Percentiles rank a stretch among this genome's conserved stretches.
phyloP scores from a whole-genome alignment of 1,140 invertebrate species.

The Zaprionus vittiger region DNA sequence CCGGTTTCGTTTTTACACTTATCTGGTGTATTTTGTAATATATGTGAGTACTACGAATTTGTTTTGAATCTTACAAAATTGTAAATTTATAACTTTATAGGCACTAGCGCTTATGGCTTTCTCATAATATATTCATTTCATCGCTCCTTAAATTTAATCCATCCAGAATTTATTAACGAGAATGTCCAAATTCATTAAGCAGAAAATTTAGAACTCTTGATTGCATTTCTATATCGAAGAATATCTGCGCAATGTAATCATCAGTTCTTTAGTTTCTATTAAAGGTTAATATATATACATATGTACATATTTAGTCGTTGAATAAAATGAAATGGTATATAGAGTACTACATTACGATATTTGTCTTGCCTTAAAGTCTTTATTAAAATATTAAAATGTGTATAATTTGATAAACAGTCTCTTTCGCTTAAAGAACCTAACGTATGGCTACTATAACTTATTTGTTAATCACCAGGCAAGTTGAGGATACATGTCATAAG shows the following conservation, averaged over 20 bases:
- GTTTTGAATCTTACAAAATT: neutral
- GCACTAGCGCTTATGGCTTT: slow-evolving; percentile 43
- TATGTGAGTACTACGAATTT: neutral
- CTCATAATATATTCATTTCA: slow-evolving; percentile 53
- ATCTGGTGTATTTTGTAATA: too few relatives aligned
- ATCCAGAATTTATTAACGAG: neutral
- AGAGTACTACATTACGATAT: neutral
- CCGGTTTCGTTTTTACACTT: neutral
- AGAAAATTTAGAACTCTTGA: slow-evolving; percentile 4
- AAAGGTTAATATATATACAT: neutral
- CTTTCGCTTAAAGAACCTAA: slow-evolving; percentile 23
- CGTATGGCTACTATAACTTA: slow-evolving; percentile 6
- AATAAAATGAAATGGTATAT: neutral
- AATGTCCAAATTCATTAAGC: slow-evolving; percentile 11
- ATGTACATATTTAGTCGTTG: neutral
- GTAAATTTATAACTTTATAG: slow-evolving; percentile 15
- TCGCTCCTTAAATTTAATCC: neutral
- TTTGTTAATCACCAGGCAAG: slow-evolving; percentile 17
- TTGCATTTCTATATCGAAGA: neutral
- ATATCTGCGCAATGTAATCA: neutral
- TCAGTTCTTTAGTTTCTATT: slow-evolving; percentile 13
- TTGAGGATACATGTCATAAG: neutral
- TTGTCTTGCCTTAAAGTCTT: neutral
- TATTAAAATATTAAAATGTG: neutral
- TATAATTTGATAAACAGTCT: slow-evolving; percentile 32